A percentile compares a stretch with the other conserved stretches of the same genome.
Conservation (phyloP, 92 coral and sea anemone genomes). For the Porites lobata region DNA sequence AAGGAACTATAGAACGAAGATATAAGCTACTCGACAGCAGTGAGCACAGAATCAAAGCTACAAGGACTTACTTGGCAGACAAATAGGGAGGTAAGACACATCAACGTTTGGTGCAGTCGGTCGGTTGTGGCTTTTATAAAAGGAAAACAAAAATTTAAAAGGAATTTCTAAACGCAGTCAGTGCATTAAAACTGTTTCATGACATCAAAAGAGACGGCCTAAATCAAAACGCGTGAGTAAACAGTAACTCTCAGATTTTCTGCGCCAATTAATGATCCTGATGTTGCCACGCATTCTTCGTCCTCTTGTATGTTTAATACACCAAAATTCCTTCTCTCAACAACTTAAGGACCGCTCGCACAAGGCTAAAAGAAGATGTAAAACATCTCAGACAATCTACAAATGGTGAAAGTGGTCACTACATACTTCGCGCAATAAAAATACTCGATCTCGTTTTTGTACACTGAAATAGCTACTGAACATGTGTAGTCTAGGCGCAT, state of each 20-base stretch:
- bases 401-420: background rate
- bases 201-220: too few relatives aligned
- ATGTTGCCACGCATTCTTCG: too few relatives aligned
- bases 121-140: too few relatives aligned
- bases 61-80: background rate
- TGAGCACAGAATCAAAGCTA: background rate
- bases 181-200: background rate
- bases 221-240: too few relatives aligned
- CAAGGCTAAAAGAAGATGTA: background rate
- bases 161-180: background rate
- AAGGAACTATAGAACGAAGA: background rate
- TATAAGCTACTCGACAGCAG: background rate
- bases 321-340: background rate
- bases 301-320: background rate
- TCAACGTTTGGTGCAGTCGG: background rate
- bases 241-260: too few relatives aligned
- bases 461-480: background rate
- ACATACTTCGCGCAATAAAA: background rate
- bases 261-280: too few relatives aligned
- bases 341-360: background rate
- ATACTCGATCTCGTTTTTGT: background rate
- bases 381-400: too few relatives aligned
- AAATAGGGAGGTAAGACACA: background rate
- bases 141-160: background rate
- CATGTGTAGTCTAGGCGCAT: background rate